Percentiles rank a stretch among this genome's conserved stretches.
phyloP scores from a whole-genome alignment of 1,140 invertebrate genomes.

The Drosophila willistoni region DNA sequence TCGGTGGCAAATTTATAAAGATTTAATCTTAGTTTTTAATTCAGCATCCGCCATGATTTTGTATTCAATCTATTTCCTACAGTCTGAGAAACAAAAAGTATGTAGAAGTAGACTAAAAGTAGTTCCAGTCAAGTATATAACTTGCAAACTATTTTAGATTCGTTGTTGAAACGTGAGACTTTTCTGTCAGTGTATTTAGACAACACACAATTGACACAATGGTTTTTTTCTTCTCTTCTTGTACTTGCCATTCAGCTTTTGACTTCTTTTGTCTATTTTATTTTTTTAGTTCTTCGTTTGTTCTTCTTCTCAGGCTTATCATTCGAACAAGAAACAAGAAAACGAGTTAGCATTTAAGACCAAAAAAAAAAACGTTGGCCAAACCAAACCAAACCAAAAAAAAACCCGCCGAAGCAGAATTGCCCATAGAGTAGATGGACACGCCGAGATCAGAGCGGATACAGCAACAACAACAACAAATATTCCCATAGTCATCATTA shows the following conservation, averaged over 20 bases:
- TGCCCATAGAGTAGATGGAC: slow-evolving; percentile 26
- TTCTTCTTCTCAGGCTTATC: slow-evolving; percentile 67
- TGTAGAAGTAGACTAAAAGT: too few relatives aligned
- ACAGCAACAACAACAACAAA: slow-evolving; percentile 54
- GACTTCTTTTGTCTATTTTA: slow-evolving; percentile 63
- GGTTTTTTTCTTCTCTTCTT: slow-evolving; percentile 21
- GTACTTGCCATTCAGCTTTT: slow-evolving; percentile 37
- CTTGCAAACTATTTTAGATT: too few relatives aligned
- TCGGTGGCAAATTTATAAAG: not conserved
- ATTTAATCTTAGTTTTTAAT: slow-evolving; percentile 33
- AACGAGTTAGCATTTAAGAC: slow-evolving; percentile 79
- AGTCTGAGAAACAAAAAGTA: too few relatives aligned
- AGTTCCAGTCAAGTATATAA: too few relatives aligned
- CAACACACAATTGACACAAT: slow-evolving; percentile 1
- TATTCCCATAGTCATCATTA: slow-evolving; percentile 71
- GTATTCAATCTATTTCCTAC: slow-evolving; percentile 39
- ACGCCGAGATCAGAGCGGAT: slow-evolving; percentile 48
- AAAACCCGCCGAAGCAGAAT: slow-evolving; percentile 24
- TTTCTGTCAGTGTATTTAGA: not conserved
- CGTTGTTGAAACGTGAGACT: not conserved
- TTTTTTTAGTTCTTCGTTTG: slow-evolving; percentile 34
- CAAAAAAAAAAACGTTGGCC: slow-evolving; percentile 70
- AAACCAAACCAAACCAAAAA: slow-evolving; percentile 20
- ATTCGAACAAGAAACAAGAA: slow-evolving; percentile 59
- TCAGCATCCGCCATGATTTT: slow-evolving; percentile 41